Base-by-base conservation (phyloP, 2,888 invertebrate genomes). In the Mystacides longicornis region DNA sequence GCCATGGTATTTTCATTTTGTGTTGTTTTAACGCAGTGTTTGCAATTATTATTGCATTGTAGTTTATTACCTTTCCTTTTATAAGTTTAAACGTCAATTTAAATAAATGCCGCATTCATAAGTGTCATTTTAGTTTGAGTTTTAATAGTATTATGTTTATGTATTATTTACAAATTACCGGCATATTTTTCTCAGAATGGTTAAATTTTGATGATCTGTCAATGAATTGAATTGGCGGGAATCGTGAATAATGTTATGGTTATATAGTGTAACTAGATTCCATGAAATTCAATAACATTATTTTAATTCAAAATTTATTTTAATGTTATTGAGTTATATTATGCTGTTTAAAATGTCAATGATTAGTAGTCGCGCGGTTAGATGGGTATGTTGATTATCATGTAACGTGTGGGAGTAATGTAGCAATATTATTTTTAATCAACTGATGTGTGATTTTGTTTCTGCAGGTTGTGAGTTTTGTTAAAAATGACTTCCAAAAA, bases 211-310 rank as follows among this genome's bases (percentile, higher is more conserved):
- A 14, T 37, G 37, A 37, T 37, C 37, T 37, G 37, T 37, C 37
- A 37, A 14, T 37, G 37, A 37, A n/a, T 37, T 37, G 37, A 37
- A n/a, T 37, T 37, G 37, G 37, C 37, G 37, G 37, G 37, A 37
- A 37, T 16, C 37, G 37, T 37, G 16, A 37, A 37, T 37, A 37
- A n/a, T 37, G 37, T 37, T 3, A 7, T 37, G 37, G 16, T 27
- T 7, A 27, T 7, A n/a, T n/a, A 27, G 7, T 27, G 37, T 37
- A 7, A 7, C 37, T 3, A 37, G 4, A 37, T 7, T 3, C 14
- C 37, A 14, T 7, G 4, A 37, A 37, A 37, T 7, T 3, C 14
- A 37, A 37, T 14, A 14, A 4, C 4, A 37, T 7, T 7, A 3
- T 7, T 16, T 7, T 7, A 14, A 37, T 37, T 37, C 3, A 7